Evolutionary conservation across 1,140 invertebrate genomes (phyloP), one percentile per base, ranked within the genome.

Genomic region (Saccostrea glomerata): DNA sequence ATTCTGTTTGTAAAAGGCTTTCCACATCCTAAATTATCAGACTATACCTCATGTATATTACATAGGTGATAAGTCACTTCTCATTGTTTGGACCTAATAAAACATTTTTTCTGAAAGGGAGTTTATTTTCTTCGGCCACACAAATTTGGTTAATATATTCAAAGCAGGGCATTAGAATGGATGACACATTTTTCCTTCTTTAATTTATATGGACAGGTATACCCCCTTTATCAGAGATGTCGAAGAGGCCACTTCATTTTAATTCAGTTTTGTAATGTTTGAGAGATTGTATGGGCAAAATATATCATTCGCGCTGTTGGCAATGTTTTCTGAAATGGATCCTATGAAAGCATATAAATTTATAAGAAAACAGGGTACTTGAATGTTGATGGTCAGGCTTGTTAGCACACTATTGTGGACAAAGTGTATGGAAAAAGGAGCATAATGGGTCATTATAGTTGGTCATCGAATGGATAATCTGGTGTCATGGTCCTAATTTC

Each of bases 141-240:
- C 25, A 30, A 77, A 77, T 13, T 77, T 77, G 30, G 70, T 17
- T 77, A 30, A 36, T 77, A 30, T 77, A 77, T 77, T 77, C 70
- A 77, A 77, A 77, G 25, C 25, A 77, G 25, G 25, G 13, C n/a
- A 73, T 73, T 73, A 25, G 25, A 77, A 77, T 77, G 70, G 70
- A 36, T 77, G 25, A 73, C 66, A 73, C 23, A 73, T 73, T 73
- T 30, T 23, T 30, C 25, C 23, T 25, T 25, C 70, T 36, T 25
- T 77, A 63, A 77, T 77, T 30, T 77, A 30, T 77, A 77, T 25
- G 13, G 70, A 25, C 70, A 77, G 70, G 13, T 15, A 17, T 36
- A 36, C 30, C 15, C 25, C 70, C 12, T 36, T 36, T 47, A 47
- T 47, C 47, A 47, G 47, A 47, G 9, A 47, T 47, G 47, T 47